Conservation (phyloP, 2,888 invertebrate genomes). For the Sycophila texana region DNA sequence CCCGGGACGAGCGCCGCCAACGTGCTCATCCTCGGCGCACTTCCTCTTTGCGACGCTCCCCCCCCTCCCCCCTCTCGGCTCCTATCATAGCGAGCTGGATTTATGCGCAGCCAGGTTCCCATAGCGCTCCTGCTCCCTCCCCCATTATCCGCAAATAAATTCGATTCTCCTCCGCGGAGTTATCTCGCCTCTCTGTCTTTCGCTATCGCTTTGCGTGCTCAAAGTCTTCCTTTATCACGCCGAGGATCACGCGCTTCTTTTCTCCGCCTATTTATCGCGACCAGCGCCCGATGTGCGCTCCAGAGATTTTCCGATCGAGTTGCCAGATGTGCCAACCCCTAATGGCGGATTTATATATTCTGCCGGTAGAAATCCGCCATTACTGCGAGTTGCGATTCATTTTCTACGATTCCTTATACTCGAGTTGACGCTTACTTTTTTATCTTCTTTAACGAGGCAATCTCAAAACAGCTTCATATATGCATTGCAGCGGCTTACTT, state of each 20-base stretch:
- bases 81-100: constrained; percentile 31
- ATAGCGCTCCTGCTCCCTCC: not conserved
- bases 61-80: not conserved
- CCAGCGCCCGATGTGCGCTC: not conserved
- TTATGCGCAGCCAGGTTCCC: constrained; percentile 40
- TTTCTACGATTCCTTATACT: not conserved
- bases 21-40: constrained; percentile 8
- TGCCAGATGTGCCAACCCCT: constrained; percentile 15
- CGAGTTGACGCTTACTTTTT: constrained; percentile 9
- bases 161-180: constrained; percentile 13
- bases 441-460: constrained; percentile 11
- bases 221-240: constrained; percentile 44
- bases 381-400: not conserved
- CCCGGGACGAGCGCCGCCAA: too few species aligned
- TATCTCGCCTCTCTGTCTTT: constrained; percentile 25
- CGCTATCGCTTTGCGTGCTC: constrained; percentile 23
- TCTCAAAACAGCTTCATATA: constrained; percentile 19
- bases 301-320: constrained; percentile 43
- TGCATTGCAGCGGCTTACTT: too few species aligned
- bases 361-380: not conserved
- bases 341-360: constrained; percentile 50
- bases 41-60: constrained; percentile 37
- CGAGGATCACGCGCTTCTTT: constrained; percentile 2
- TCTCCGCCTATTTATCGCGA: not conserved
- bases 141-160: constrained; percentile 49